These are phyloP conservation scores for Noctua pronuba DNA, from an alignment of 2,888 invertebrate genomes.

Conservation along the genomic window DNA sequence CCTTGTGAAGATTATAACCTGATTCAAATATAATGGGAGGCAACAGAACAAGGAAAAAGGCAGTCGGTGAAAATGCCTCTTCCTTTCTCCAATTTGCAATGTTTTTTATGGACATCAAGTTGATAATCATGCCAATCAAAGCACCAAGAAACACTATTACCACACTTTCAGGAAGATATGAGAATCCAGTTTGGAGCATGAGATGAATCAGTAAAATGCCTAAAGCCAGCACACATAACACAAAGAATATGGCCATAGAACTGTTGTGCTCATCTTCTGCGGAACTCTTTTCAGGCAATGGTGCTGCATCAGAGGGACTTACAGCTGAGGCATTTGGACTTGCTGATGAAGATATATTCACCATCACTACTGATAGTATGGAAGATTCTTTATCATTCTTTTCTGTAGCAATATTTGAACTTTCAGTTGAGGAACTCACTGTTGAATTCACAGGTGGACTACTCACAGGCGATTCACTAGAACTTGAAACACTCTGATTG, in stretches of 20 bases:
- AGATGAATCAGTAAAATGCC: constrained; percentile 98
- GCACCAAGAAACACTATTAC: constrained; percentile 99
- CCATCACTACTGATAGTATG: constrained; percentile 77
- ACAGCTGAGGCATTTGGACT: constrained; percentile 85
- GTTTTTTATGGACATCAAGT: constrained; percentile 96
- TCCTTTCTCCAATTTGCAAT: constrained; percentile 99
- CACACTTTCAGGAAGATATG: constrained; percentile 99
- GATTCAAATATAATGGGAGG: constrained; percentile 99
- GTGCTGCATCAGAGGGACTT: constrained; percentile 93
- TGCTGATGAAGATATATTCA: constrained; percentile 80
- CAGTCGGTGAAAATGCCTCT: constrained; percentile 99
- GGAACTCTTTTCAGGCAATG: constrained; percentile 96
- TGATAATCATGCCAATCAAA: constrained; percentile 97
- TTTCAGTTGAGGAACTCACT: constrained; percentile 78
- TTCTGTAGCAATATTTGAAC: constrained; percentile 78
- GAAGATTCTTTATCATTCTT: constrained; percentile 75
- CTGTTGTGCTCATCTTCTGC: constrained; percentile 99
- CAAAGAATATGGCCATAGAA: constrained; percentile 99
- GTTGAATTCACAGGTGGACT: constrained; percentile 67
- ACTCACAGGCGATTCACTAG: constrained; percentile 76
- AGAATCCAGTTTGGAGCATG: constrained; percentile 98
- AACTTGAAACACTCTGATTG: constrained; percentile 75
- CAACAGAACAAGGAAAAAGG: constrained; percentile 98
- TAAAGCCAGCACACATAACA: constrained; percentile 97
- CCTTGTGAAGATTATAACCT: constrained; percentile 99